phyloP scores from a whole-genome alignment of 2,113 vertebrate species.

The Gasterosteus nipponicus region DNA sequence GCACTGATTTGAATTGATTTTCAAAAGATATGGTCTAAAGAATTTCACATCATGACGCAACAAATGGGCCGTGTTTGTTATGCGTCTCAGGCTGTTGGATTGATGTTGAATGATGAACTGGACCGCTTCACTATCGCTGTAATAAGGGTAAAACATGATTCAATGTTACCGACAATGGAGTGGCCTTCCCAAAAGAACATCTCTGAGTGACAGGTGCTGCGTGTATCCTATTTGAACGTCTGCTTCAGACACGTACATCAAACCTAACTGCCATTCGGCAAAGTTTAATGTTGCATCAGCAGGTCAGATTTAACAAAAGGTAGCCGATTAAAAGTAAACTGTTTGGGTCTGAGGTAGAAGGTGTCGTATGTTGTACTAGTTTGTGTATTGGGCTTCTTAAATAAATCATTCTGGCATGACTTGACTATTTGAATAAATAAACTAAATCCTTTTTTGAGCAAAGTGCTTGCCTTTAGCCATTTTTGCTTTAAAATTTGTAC shows the following conservation, averaged over 20 bases:
- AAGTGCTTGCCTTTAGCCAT: constrained; percentile 34
- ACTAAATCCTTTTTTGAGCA: constrained; percentile 18
- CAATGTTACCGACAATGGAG: neutral
- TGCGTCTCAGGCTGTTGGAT: constrained; percentile 20
- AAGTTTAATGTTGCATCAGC: constrained; percentile 35
- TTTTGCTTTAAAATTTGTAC: constrained; percentile 10
- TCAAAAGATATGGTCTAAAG: neutral
- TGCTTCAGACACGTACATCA: constrained; percentile 1
- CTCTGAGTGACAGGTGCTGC: no score
- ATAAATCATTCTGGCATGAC: neutral
- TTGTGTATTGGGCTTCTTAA: neutral
- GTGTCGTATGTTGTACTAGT: neutral
- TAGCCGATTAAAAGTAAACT: constrained; percentile 38
- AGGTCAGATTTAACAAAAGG: constrained; percentile 11
- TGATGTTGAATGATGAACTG: constrained; percentile 22
- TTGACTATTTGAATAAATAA: constrained; percentile 13
- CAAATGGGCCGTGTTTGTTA: constrained; percentile 7
- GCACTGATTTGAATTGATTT: constrained; percentile 49
- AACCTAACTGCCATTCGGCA: constrained; percentile 23
- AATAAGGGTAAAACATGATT: constrained; percentile 3
- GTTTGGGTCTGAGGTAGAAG: neutral
- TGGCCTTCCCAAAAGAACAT: no score
- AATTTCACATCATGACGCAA: constrained; percentile 8
- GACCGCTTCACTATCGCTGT: neutral
- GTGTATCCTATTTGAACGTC: no score